Conservation (phyloP, 2,888 invertebrate species). For the Drosophila cognata region DNA sequence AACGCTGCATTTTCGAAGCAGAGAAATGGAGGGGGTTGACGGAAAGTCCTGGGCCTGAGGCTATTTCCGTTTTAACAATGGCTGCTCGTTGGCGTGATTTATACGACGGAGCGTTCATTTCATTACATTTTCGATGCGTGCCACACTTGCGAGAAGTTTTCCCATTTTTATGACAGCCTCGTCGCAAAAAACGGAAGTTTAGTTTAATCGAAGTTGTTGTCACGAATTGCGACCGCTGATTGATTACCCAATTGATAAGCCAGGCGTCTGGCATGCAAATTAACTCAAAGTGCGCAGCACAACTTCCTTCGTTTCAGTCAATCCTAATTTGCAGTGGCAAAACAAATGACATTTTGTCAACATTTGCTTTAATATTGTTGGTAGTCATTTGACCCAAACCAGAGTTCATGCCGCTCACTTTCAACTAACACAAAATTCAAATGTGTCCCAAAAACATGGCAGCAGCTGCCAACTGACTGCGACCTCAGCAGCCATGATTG, state of each 20-base stretch:
- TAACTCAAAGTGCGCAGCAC: conserved; percentile 17
- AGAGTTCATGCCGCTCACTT: conserved; percentile 32
- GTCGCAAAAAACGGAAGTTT: conserved; percentile 62
- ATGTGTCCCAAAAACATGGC: conserved; percentile 53
- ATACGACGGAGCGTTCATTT: conserved; percentile 67
- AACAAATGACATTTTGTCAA: conserved; percentile 60
- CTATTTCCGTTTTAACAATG: conserved; percentile 74
- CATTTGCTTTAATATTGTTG: conserved; percentile 51
- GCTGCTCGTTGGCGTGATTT: conserved; percentile 67
- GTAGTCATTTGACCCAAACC: conserved; percentile 31
- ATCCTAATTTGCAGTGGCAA: conserved; percentile 65
- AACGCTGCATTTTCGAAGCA: conserved; percentile 13
- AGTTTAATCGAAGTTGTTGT: conserved; percentile 78
- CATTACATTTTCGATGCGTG: conserved; percentile 62
- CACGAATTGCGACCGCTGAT: conserved; percentile 74
- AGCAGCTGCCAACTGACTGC: conserved; percentile 67
- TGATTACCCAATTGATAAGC: conserved; percentile 68
- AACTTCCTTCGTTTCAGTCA: conserved; percentile 9
- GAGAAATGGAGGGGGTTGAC: background rate
- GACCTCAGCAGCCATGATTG: conserved; percentile 17
- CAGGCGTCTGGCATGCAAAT: conserved; percentile 50
- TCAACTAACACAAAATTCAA: conserved; percentile 57
- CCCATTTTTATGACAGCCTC: conserved; percentile 34
- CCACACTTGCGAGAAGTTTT: conserved; percentile 34
- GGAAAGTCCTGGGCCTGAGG: conserved; percentile 36